Conservation (phyloP, 2,113 vertebrate species). For the Plectropomus leopardus region DNA sequence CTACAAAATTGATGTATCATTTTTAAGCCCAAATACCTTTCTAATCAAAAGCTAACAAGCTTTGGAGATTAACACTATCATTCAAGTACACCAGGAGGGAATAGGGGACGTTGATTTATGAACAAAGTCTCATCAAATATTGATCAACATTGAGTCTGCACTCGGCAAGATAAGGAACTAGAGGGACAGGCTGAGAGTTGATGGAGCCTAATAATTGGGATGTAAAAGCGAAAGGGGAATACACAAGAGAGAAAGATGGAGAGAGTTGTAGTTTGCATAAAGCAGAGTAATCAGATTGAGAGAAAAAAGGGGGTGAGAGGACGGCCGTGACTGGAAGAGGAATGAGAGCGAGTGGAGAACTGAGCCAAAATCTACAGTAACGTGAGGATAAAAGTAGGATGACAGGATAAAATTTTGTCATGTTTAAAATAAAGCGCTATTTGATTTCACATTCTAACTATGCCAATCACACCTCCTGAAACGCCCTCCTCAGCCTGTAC, state of each 20-base stretch:
- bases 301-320: conserved; percentile 11
- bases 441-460: conserved; percentile 25
- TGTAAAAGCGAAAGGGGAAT: conserved; percentile 68
- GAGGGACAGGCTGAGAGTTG: conserved; percentile 52
- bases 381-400: neutral
- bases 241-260: conserved; percentile 51
- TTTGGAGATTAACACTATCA: conserved; percentile 62
- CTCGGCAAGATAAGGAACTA: conserved; percentile 60
- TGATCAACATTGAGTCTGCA: conserved; percentile 69
- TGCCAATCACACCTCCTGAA: conserved; percentile 26
- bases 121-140: conserved; percentile 81
- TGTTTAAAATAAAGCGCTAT: neutral
- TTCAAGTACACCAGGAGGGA: conserved; percentile 55
- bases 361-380: conserved; percentile 32
- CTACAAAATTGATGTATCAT: conserved; percentile 13
- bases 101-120: conserved; percentile 71
- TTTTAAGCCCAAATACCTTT: conserved; percentile 8
- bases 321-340: conserved; percentile 7
- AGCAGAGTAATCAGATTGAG: conserved; percentile 71
- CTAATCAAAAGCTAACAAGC: conserved; percentile 55
- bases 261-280: conserved; percentile 75
- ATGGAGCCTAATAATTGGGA: conserved; percentile 73
- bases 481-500: neutral
- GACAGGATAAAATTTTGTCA: neutral
- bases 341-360: conserved; percentile 4